phyloP scores from a whole-genome alignment of 2,797 vertebrate genomes.

The Kryptopterus vitreolus region DNA sequence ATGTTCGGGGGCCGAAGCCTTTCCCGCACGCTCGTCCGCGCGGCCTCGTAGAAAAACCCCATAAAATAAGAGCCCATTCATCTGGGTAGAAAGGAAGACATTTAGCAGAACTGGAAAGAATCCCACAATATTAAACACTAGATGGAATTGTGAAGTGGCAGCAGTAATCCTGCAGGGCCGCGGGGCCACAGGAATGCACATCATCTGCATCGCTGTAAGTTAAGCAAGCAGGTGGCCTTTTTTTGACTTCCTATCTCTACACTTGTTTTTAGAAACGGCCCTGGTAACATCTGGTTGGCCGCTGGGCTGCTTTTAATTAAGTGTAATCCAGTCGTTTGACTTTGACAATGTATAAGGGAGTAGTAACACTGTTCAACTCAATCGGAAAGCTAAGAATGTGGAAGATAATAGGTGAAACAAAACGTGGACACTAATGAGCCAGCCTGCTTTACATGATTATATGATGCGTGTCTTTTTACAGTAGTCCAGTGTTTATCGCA shows the following conservation, averaged over 20 bases:
- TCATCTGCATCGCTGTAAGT: constrained; percentile 83
- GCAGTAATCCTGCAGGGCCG: constrained; percentile 88
- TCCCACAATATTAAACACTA: constrained; percentile 88
- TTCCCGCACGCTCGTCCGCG: constrained; percentile 80
- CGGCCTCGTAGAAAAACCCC: constrained; percentile 66
- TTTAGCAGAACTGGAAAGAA: constrained; percentile 80
- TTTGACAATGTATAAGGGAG: constrained; percentile 56
- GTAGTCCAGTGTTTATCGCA: too few species aligned
- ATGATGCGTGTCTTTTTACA: background rate
- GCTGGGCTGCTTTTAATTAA: constrained; percentile 89
- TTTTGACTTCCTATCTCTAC: constrained; percentile 89
- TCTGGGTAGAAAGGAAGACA: constrained; percentile 73
- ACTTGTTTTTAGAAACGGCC: constrained; percentile 77
- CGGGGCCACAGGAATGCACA: constrained; percentile 97
- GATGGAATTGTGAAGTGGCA: constrained; percentile 85
- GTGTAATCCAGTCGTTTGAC: constrained; percentile 80
- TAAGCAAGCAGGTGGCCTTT: constrained; percentile 94
- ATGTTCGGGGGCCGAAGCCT: constrained; percentile 58
- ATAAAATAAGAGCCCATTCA: constrained; percentile 73
- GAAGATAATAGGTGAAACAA: background rate
- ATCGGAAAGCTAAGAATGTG: background rate
- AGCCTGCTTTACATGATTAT: background rate
- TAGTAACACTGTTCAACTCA: background rate
- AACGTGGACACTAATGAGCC: background rate
- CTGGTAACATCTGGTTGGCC: constrained; percentile 84